Conservation (phyloP, 92 coral and sea anemone species). For the Meandrina meandrites region DNA sequence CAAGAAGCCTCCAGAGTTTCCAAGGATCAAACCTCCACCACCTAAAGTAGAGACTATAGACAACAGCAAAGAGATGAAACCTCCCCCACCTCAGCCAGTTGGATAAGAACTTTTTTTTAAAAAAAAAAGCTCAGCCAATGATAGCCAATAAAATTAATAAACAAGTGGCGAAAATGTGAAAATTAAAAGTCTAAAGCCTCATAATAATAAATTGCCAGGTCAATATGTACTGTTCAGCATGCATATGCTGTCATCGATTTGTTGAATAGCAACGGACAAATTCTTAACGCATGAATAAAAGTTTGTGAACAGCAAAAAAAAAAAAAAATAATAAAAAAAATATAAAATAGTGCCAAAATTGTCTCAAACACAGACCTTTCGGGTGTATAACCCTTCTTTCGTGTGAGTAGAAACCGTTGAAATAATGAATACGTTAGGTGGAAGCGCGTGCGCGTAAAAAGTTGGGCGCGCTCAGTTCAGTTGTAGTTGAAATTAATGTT, state of each 20-base stretch:
- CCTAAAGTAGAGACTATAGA: constrained; percentile 1
- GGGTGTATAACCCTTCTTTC: too few species aligned
- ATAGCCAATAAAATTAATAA: not conserved
- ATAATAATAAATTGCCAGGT: not conserved
- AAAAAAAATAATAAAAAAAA: too few species aligned
- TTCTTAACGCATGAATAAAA: not conserved
- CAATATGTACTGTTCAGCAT: not conserved
- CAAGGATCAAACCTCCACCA: not conserved
- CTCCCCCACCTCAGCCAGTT: constrained; percentile 12
- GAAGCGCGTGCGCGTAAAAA: too few species aligned
- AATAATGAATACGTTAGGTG: too few species aligned
- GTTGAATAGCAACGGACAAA: not conserved
- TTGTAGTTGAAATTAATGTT: too few species aligned
- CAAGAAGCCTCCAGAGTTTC: constrained; percentile 10
- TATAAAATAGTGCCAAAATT: too few species aligned
- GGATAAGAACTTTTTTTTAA: not conserved
- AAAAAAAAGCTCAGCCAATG: not conserved
- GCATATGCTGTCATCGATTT: not conserved
- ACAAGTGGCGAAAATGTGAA: not conserved
- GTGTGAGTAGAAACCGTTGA: too few species aligned
- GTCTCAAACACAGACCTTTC: too few species aligned
- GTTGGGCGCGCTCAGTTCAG: too few species aligned
- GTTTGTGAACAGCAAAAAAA: too few species aligned
- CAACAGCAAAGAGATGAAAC: constrained; percentile 7
- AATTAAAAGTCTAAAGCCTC: too few species aligned